Base-by-base conservation (phyloP, 2,797 vertebrate species). In the Graptemys geographica region DNA sequence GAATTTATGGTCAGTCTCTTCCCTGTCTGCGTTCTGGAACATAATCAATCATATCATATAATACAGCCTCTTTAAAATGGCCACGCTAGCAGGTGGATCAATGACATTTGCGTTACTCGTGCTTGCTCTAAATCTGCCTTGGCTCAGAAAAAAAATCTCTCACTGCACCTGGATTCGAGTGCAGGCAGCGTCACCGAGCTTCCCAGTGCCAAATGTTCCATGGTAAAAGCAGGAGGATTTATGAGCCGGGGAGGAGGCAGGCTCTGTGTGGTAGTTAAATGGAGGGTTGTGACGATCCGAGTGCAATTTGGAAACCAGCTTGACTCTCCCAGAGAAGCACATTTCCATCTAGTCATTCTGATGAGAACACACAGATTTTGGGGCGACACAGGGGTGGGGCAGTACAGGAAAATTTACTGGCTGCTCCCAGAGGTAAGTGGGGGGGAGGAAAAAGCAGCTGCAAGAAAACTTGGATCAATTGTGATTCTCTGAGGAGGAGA, bases 81-180 rank as follows among this genome's bases (percentile, higher is more conserved):
- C 94, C 57, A 79, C 12, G 51, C 76, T 95, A 96, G 95, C 95
- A 97, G 93, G 88, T 96, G 96, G 94, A 96, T 96, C 90, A 94
- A 89, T 92, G 82, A 72, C 86, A 93, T 85, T 89, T 92, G 95
- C 6, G 1, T 96, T 93, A 88, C 95, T 96, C 79, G 25, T 84
- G 93, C 94, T 94, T 92, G 90, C 91, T 95, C 86, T 97, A 88
- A 97, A 97, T 96, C 79, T 94, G 93, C 91, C 91, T 97, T 23
- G 19, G 89, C 90, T 95, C 92, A 90, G 33, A 31, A 49, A 28
- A 84, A 95, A 93, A 96, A 92, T 81, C 93, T 89, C 90, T 92
- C 76, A 18, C 79, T 93, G 85, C 94, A 96, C 94, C 95, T 96
- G 93, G 90, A 93, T 95, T 95, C 25, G 25, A 96, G 86, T 5